Evolutionary conservation across 2,113 vertebrate species (phyloP), one percentile per base, ranked within the genome.

Genomic region (Aramus guarauna): DNA sequence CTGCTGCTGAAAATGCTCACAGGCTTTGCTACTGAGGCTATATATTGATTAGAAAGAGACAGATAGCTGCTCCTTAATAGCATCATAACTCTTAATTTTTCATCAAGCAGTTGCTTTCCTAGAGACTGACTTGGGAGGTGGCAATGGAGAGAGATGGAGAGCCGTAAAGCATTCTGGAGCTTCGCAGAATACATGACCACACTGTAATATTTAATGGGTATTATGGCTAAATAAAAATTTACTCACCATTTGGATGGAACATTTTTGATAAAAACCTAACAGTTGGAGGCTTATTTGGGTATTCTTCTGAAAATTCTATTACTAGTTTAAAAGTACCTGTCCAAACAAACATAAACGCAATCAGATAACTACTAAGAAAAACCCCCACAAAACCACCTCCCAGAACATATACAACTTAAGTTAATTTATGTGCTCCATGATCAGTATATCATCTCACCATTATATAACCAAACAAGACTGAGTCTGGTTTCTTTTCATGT

Each of bases 231-330:
- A 91, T 81, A 94, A 81, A 87, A 83, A 21, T 82, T 78, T 91
- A 96, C 99, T 99, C 97, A 99, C 99, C 99, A 98, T 99, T 99
- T 68, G 99, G 99, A 98, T 99, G 99, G 98, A 99, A 99, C 99
- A 99, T 99, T 99, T 99, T 99, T 97, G 99, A 99, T 96, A 99
- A 98, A 98, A 99, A 99, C 95, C 99, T 99, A 98, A 99, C 99
- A 94, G 99, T 99, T 92, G 99, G 99, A 96, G 99, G 99, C 95
- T 99, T 99, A 98, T 99, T 99, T 93, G 99, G 99, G 97, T 99
- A 99, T 97, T 99, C 99, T 99, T 99, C 99, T 26, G 99, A 99
- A 98, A 99, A 99, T 98, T 99, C 99, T 99, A 99, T 99, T 97
- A 99, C 98, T 98, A 99, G 98, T 98, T 99, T 99, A 99, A 99